Evolutionary conservation across 2,888 invertebrate species (phyloP), one percentile per base, ranked within the genome.

Genomic region (Hydraecia micacea): DNA sequence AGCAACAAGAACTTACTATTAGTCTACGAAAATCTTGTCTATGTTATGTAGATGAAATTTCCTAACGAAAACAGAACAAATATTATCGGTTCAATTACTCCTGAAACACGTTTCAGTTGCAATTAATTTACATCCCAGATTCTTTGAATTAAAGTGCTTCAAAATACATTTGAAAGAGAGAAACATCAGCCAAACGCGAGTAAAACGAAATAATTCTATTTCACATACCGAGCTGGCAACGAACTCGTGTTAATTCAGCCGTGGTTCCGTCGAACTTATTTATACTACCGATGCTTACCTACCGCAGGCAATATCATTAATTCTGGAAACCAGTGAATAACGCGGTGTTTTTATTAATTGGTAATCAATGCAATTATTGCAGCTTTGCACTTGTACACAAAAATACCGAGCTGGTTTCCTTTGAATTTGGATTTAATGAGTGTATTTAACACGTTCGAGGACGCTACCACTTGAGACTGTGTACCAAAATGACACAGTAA

Each of bases 211-310:
- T 83, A 83, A 75, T 88, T 85, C 79, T 84, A 87, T 86, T 87
- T 85, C 80, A 77, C 78, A 82, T 78, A 79, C 76, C 80, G 74
- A 72, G 80, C 79, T 77, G 80, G 82, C 82, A 85, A 75, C 80
- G 74, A 60, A 68, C 46, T 75, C 66, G 80, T 85, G 84, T 88
- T 89, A 86, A 90, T 90, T 87, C 80, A 89, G 84, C 36, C 80
- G 86, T 78, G 79, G 83, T 85, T 86, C 84, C 81, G 84, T 86
- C 77, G 77, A 89, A 88, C 87, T 89, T 88, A 89, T 87, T 86
- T 87, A 87, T 87, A 87, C 82, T 70, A 72, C 77, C 83, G 81
- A 82, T 63, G 49, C 36, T 49, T 75, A 83, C 81, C 62, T 70
- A 82, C 73, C 76, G 58, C 79, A 76, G 73, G 73, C 78, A 58